Conservation (phyloP, 2,113 vertebrate genomes). For the Casuarius casuarius region DNA sequence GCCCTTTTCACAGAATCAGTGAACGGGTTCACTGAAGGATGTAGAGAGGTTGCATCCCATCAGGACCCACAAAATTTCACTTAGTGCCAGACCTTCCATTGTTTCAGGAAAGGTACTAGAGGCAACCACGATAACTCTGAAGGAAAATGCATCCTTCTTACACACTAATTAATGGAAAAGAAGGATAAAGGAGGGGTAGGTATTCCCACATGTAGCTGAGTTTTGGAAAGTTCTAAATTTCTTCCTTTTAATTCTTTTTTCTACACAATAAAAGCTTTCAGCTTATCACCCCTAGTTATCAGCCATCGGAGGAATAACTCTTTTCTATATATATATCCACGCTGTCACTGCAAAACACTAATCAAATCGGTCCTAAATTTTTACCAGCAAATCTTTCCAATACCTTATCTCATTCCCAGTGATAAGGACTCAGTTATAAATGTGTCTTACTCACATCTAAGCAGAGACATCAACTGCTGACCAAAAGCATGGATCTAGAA, state of each 20-base stretch:
- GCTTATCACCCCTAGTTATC: background rate
- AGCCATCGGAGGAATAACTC: background rate
- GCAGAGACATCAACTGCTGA: background rate
- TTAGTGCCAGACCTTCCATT: background rate
- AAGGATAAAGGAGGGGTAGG: background rate
- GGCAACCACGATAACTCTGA: background rate
- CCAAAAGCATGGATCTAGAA: background rate
- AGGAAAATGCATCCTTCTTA: background rate
- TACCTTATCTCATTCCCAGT: background rate
- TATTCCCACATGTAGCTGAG: background rate
- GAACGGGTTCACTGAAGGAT: background rate
- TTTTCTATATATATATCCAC: background rate
- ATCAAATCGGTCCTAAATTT: background rate
- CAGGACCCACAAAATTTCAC: background rate
- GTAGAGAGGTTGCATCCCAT: background rate
- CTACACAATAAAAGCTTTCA: background rate
- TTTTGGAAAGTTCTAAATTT: background rate
- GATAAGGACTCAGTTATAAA: background rate
- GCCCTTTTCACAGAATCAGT: background rate
- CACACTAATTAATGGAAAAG: background rate
- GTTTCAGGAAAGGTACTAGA: background rate
- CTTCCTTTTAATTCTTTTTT: background rate
- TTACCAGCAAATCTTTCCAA: background rate
- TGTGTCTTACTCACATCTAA: background rate
- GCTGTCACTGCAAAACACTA: background rate